phyloP scores from a whole-genome alignment of 2,888 invertebrate species.

The Opisthograptis luteolata region DNA sequence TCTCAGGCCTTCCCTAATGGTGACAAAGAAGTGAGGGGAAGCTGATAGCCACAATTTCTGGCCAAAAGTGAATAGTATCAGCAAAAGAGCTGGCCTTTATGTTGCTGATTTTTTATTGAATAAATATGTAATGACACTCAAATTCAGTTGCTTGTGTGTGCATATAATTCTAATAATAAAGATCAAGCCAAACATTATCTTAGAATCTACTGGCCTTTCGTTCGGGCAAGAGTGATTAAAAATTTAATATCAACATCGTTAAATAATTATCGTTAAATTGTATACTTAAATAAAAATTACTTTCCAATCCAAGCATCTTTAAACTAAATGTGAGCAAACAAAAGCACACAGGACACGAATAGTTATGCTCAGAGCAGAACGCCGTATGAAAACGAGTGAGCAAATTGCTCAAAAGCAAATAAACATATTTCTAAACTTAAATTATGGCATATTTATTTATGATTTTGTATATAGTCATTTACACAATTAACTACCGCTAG shows the following conservation, averaged over 20 bases:
- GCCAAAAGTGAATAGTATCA: too few relatives aligned
- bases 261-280: background rate
- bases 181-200: conserved; percentile 38
- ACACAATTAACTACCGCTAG: conserved; percentile 42
- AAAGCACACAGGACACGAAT: too few relatives aligned
- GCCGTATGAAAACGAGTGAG: background rate
- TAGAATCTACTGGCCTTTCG: conserved; percentile 45
- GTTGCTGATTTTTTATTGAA: too few relatives aligned
- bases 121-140: conserved; percentile 6
- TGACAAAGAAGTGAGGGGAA: too few relatives aligned
- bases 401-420: conserved; percentile 26
- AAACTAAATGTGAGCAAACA: conserved; percentile 34
- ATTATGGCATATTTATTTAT: conserved; percentile 59
- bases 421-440: conserved; percentile 47
- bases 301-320: background rate
- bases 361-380: background rate
- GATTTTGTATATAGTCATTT: conserved; percentile 19
- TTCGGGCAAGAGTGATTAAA: conserved; percentile 25
- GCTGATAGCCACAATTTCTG: too few relatives aligned
- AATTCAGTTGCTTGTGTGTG: conserved; percentile 1
- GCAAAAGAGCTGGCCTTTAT: too few relatives aligned
- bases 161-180: background rate
- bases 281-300: too few relatives aligned
- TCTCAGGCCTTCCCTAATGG: too few relatives aligned
- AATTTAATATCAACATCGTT: background rate